These are phyloP conservation scores for Caenorhabditis sp. DNA, from an alignment of 2,888 invertebrate species.

Conservation along the genomic window DNA sequence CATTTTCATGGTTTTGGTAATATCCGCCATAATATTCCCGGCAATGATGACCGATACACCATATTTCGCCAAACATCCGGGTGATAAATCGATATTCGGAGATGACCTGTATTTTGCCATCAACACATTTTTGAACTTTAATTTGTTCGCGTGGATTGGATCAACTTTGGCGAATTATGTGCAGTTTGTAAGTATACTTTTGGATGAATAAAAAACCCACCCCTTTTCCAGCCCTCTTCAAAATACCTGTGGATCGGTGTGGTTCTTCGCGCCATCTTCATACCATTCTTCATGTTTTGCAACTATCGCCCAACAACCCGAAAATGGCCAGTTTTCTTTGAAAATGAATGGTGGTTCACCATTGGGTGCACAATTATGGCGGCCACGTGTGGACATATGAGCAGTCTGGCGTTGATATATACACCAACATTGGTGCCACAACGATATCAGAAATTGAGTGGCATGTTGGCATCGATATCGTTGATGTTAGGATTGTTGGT, in stretches of 20 bases:
- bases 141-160: conserved; percentile 90
- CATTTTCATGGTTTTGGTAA: conserved; percentile 89
- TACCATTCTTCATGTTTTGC: conserved; percentile 89
- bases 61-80: conserved; percentile 18
- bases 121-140: conserved; percentile 92
- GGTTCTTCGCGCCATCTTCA: conserved; percentile 80
- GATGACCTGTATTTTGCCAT: conserved; percentile 75
- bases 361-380: conserved; percentile 79
- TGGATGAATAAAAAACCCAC: neutral
- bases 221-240: conserved; percentile 79
- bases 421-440: conserved; percentile 75
- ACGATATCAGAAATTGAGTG: conserved; percentile 47
- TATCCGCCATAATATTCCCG: conserved; percentile 88
- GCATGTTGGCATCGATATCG: conserved; percentile 50
- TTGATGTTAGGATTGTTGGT: conserved; percentile 48
- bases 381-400: conserved; percentile 89
- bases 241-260: conserved; percentile 82
- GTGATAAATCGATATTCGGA: conserved; percentile 36
- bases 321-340: conserved; percentile 74
- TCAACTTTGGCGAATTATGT: conserved; percentile 83
- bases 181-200: conserved; percentile 76
- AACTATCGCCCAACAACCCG: conserved; percentile 81
- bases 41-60: conserved; percentile 75
- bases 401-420: conserved; percentile 91
- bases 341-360: conserved; percentile 76